Evolutionary conservation across 2,888 invertebrate genomes (phyloP).

Genomic region (Pimpla rufipes): DNA sequence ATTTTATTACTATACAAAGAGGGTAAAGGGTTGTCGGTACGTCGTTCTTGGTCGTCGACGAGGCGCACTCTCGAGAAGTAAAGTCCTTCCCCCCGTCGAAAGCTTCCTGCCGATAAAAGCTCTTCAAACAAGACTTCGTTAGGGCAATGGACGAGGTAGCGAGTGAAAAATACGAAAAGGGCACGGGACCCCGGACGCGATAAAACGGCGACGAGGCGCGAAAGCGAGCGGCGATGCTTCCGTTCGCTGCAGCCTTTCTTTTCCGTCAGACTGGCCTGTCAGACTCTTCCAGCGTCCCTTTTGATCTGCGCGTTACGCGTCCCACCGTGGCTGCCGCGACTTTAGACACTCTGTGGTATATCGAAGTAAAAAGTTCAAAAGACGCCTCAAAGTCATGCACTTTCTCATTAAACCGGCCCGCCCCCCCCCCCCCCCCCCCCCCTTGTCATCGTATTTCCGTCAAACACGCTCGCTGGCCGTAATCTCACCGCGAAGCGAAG

Average conservation of each 20-base stretch:
- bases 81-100: conserved; percentile 54
- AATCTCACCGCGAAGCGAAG: neutral
- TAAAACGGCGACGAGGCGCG: conserved; percentile 29
- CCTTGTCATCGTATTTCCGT: neutral
- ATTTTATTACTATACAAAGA: conserved; percentile 17
- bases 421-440: no score
- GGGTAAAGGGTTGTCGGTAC: conserved; percentile 16
- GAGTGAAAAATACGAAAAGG: neutral
- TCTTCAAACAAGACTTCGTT: conserved; percentile 72
- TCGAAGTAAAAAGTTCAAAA: conserved; percentile 20
- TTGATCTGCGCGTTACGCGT: neutral
- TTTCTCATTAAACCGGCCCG: neutral
- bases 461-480: neutral
- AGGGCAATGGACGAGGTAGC: conserved; percentile 51
- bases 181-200: conserved; percentile 20
- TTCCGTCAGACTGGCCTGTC: neutral
- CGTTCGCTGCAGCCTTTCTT: conserved; percentile 14
- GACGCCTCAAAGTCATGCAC: neutral
- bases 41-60: conserved; percentile 30
- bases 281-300: conserved; percentile 11
- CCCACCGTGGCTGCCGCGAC: neutral
- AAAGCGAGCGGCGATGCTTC: conserved; percentile 37
- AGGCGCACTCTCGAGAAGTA: conserved; percentile 5
- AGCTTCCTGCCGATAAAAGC: conserved; percentile 66
- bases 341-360: neutral